Conservation (phyloP, 1,140 invertebrate species). For the Melanaphis sacchari region DNA sequence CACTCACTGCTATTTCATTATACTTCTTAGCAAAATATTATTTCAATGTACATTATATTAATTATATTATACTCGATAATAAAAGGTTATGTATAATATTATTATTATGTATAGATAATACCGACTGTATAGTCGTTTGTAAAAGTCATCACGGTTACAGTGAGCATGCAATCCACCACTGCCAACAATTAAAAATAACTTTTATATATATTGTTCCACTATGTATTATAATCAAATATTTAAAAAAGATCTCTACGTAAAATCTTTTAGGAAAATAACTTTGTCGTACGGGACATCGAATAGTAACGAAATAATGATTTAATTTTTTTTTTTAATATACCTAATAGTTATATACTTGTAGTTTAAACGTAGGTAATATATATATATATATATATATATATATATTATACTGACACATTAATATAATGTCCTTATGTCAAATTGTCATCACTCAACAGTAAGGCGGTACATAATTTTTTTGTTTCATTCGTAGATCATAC, state of each 20-base stretch:
- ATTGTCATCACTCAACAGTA: neutral
- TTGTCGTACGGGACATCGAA: neutral
- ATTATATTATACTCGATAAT: neutral
- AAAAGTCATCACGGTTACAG: neutral
- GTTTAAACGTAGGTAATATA: no score
- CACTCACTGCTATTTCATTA: no score
- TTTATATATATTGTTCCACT: neutral
- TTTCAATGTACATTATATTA: neutral
- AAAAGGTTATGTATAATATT: constrained; percentile 4
- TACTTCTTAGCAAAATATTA: neutral
- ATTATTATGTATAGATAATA: neutral
- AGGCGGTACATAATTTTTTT: neutral
- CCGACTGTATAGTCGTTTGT: neutral
- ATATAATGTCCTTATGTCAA: neutral
- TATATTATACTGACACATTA: neutral
- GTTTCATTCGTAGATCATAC: neutral
- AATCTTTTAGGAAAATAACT: neutral
- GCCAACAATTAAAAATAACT: constrained; percentile 26
- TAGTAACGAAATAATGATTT: neutral
- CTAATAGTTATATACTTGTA: neutral
- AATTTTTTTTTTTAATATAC: neutral
- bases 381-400: no score
- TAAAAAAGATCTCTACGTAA: neutral
- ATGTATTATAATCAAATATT: neutral
- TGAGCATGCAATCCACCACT: neutral